These are phyloP conservation scores for Ctenopoma multispine DNA, from an alignment of 2,797 vertebrate species.

Conservation along the genomic window DNA sequence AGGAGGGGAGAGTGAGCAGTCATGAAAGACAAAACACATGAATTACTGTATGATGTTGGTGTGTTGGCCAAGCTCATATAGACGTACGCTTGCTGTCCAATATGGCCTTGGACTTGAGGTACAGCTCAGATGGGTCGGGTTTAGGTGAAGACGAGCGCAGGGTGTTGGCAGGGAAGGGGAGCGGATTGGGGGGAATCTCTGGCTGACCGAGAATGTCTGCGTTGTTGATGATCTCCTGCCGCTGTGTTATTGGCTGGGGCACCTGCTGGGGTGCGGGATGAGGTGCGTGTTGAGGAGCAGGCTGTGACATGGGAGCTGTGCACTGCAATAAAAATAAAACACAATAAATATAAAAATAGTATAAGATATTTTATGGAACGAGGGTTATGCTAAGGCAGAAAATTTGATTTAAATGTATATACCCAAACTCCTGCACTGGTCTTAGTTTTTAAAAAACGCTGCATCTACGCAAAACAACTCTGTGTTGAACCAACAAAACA, in stretches of 20 bases:
- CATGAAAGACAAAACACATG: conserved; percentile 1
- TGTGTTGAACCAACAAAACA: conserved; percentile 28
- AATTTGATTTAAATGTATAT: not conserved
- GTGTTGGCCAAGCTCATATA: too few relatives aligned
- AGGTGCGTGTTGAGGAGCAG: conserved; percentile 42
- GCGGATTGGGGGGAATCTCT: conserved; percentile 83
- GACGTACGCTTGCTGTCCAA: conserved; percentile 97
- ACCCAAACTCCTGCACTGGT: not conserved
- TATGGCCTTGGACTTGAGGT: conserved; percentile 94
- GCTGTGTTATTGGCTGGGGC: conserved; percentile 44
- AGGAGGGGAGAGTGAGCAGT: not conserved
- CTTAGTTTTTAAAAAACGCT: conserved; percentile 25
- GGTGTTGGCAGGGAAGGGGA: conserved; percentile 86
- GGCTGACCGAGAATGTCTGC: conserved; percentile 83
- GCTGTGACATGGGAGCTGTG: conserved; percentile 65
- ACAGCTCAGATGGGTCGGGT: conserved; percentile 94
- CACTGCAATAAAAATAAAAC: too few relatives aligned
- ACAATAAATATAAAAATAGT: too few relatives aligned
- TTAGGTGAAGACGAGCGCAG: conserved; percentile 90
- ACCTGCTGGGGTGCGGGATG: conserved; percentile 48
- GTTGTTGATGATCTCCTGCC: conserved; percentile 86
- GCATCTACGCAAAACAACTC: conserved; percentile 11
- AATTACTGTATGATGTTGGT: too few relatives aligned
- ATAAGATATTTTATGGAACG: too few relatives aligned
- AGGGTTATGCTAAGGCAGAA: too few relatives aligned